Conservation (phyloP, 2,888 invertebrate genomes). For the Pristionchus entomophagus region DNA sequence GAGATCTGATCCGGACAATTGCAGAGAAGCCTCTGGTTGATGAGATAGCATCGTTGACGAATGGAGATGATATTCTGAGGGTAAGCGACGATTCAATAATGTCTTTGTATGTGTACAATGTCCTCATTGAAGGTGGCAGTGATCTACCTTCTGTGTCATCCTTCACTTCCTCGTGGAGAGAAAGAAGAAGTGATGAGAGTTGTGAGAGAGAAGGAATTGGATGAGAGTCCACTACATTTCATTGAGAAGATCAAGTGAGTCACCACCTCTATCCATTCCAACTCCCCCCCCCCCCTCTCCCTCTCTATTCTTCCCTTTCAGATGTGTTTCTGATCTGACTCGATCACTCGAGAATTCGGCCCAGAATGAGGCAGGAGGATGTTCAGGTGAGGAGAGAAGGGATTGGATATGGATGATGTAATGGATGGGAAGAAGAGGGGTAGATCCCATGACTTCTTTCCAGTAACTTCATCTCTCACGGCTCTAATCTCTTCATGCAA, state of each 20-base stretch:
- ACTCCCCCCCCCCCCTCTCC: neutral
- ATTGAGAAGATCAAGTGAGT: slow-evolving; percentile 63
- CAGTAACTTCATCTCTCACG: slow-evolving; percentile 95
- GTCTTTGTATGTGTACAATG: neutral
- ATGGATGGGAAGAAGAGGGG: slow-evolving; percentile 75
- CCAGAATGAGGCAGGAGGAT: neutral
- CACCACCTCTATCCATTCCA: neutral
- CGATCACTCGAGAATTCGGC: slow-evolving; percentile 30
- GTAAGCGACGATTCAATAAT: slow-evolving; percentile 8
- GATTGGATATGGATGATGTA: slow-evolving; percentile 81
- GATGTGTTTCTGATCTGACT: slow-evolving; percentile 28
- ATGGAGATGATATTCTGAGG: slow-evolving; percentile 69
- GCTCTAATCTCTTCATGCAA: slow-evolving; percentile 99
- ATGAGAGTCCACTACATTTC: slow-evolving; percentile 68
- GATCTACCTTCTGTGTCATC: slow-evolving; percentile 66
- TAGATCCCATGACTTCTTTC: no score
- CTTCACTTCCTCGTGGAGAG: slow-evolving; percentile 54
- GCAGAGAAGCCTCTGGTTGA: slow-evolving; percentile 65
- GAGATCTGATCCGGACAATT: neutral
- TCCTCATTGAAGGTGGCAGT: slow-evolving; percentile 58
- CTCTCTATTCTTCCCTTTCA: neutral
- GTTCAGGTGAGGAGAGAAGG: slow-evolving; percentile 14
- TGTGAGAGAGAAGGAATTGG: slow-evolving; percentile 64
- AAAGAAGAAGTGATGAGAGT: slow-evolving; percentile 63
- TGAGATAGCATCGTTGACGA: slow-evolving; percentile 53